Conservation (phyloP, 1,140 invertebrate genomes). For the Lasioglossum baleicum region DNA sequence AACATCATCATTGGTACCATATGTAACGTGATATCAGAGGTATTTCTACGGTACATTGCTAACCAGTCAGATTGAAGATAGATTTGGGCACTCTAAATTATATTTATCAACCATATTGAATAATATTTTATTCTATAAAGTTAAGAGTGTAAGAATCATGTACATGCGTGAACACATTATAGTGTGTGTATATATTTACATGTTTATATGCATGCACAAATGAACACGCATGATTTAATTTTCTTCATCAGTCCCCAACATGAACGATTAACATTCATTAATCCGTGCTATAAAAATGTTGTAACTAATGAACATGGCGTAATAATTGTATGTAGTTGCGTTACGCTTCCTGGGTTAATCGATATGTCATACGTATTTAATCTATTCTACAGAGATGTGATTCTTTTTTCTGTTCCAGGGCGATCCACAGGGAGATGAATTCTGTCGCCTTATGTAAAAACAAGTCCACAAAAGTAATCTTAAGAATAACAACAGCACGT, state of each 20-base stretch:
- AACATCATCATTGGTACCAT: not conserved
- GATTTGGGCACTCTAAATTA: not conserved
- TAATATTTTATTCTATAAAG: not conserved
- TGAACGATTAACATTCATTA: constrained; percentile 40
- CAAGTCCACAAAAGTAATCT: constrained; percentile 45
- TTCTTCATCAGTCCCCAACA: not conserved
- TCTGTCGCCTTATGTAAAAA: constrained; percentile 83
- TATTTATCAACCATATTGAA: not conserved
- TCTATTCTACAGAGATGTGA: constrained; percentile 33
- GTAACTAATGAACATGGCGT: constrained; percentile 20
- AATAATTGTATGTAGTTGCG: constrained; percentile 20
- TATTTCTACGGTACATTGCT: constrained; percentile 6
- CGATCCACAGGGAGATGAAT: constrained; percentile 82
- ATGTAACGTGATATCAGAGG: constrained; percentile 1
- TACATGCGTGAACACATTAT: not conserved
- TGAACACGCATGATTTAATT: not conserved
- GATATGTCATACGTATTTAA: constrained; percentile 14
- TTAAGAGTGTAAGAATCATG: not conserved
- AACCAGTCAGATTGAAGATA: not conserved
- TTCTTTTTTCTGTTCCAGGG: constrained; percentile 76
- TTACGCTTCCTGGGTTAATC: constrained; percentile 22
- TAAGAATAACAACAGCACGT: constrained; percentile 54
- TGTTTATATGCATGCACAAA: constrained; percentile 13
- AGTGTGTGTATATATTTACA: not conserved
- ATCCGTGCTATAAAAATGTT: constrained; percentile 35